Base-by-base conservation (phyloP, 2,113 vertebrate genomes). In the Balaeniceps rex region DNA sequence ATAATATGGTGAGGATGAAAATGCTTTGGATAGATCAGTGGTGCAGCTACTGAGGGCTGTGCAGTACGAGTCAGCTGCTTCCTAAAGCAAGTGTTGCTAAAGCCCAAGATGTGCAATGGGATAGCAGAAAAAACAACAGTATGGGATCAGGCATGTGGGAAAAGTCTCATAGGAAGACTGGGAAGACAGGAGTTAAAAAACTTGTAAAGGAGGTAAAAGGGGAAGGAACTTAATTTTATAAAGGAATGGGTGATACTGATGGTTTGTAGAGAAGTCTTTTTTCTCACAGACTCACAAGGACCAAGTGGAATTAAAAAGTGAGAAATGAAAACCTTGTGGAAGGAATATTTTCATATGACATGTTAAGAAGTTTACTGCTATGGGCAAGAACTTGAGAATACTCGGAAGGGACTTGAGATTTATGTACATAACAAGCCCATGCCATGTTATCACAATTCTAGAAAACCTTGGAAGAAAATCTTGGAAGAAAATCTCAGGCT, bases 21-120 rank as follows among this genome's bases (percentile, higher is more conserved):
- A 13, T 52, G 51, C 36, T 49, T 22, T 19, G 58, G 19, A 6
- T 22, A 26, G 44, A 12, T 17, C 29, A 57, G 34, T 7, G 36
- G 28, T n/a, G 12, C 12, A 31, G 57, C 33, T 51, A 3, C 65
- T 6, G 34, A 42, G 40, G 63, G 38, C 64, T 58, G 29, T 10
- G 23, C 55, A 10, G 36, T 19, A 2, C 6, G 10, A 42, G 40
- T 63, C 65, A 51, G 28, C 33, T 3, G 4, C 51, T 87, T 51
- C 52, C 33, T 13, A 8, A 44, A 42, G 46, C 52, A 44, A 2
- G 28, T 19, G 36, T 12, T 38, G 33, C 54, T 69, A 42, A 52
- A 78, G 38, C 61, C 11, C 7, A 8, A 21, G n/a, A 26, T 4
- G 1, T 38, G 29, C n/a, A 24, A 10, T 1, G 2, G 36, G 49